A percentile compares a stretch with the other conserved stretches of the same genome.
phyloP scores from a whole-genome alignment of 2,797 vertebrate species.

The Micrastur ruficollis region DNA sequence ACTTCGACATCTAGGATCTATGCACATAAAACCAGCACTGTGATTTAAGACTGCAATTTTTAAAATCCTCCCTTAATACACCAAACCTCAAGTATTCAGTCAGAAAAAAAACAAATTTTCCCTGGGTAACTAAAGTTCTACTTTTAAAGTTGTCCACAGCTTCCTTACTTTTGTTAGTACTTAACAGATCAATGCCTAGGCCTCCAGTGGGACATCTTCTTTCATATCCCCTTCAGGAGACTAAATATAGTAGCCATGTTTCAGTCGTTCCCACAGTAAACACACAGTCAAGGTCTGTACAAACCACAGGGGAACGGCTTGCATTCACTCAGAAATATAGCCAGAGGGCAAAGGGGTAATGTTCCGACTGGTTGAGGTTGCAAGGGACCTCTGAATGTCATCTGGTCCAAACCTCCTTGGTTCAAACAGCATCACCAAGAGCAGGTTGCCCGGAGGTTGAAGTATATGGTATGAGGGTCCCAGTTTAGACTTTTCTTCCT shows the following conservation, averaged over 20 bases:
- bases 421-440: not conserved
- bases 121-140: not conserved
- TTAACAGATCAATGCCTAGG: not conserved
- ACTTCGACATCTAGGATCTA: not conserved
- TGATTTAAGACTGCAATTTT: not conserved
- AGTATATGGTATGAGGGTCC: not conserved
- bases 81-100: not conserved
- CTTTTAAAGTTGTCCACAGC: not conserved
- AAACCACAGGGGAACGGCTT: not conserved
- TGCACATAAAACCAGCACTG: not conserved
- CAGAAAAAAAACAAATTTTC: not conserved
- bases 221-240: not conserved
- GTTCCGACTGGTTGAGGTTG: not conserved
- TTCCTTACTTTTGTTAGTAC: not conserved
- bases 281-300: not conserved
- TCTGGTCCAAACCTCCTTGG: not conserved
- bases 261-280: not conserved
- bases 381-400: not conserved
- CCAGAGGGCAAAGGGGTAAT: not conserved
- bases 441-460: not conserved
- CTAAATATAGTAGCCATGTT: not conserved
- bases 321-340: not conserved
- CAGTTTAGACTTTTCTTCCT: not conserved
- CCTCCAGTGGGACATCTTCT: not conserved
- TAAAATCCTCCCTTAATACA: not conserved